Conservation (phyloP, 1,140 invertebrate species). For the Holotrichia oblita region DNA sequence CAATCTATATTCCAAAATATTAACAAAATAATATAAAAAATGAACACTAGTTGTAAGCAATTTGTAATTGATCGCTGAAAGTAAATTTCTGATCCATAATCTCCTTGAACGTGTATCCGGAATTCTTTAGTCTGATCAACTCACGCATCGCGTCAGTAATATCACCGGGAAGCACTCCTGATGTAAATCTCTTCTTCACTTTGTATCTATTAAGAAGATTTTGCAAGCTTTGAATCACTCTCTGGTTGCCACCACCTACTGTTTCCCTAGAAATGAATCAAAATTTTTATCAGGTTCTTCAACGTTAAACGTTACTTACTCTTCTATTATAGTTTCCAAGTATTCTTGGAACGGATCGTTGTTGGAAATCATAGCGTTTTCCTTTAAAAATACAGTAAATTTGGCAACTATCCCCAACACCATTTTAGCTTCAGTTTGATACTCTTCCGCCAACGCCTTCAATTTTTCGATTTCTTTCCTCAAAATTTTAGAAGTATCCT, state of each 20-base stretch:
- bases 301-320: background rate
- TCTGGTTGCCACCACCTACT: background rate
- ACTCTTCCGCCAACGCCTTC: background rate
- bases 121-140: background rate
- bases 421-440: constrained; percentile 2
- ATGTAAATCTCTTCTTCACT: background rate
- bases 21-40: too few relatives aligned
- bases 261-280: constrained; percentile 22
- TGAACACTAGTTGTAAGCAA: background rate
- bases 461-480: background rate
- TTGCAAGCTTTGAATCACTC: background rate
- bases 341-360: background rate
- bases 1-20: too few relatives aligned
- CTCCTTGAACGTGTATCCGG: background rate
- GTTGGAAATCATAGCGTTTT: constrained; percentile 15
- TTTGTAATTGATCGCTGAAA: background rate
- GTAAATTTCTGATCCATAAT: background rate
- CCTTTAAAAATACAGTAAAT: constrained; percentile 10
- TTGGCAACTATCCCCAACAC: background rate
- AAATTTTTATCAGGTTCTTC: too few relatives aligned
- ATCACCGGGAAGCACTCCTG: background rate
- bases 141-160: background rate
- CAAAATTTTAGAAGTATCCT: background rate
- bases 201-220: background rate
- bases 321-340: background rate